Base-by-base conservation (phyloP, 1,140 invertebrate genomes). In the Amphibalanus amphitrite region DNA sequence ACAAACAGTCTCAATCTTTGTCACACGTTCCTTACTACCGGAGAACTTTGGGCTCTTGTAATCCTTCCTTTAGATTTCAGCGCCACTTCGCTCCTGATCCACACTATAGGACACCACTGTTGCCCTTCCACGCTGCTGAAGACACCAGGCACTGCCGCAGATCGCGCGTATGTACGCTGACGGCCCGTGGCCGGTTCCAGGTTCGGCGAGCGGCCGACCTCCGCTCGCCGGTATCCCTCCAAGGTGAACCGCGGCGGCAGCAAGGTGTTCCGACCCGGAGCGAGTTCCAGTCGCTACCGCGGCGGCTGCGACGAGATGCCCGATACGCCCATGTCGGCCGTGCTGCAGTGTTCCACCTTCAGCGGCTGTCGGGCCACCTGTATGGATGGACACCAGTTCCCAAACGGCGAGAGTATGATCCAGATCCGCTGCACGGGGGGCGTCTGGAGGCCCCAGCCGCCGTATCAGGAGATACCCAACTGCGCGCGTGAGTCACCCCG, bases 351-450 rank as follows among this genome's bases (percentile, higher is more conserved):
- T 69, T 73, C 73, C 28, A 47, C 71, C 28, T 77, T 38, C 77
- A 86, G 85, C 26, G 77, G 79, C n/a, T 89, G 89, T 76, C 86
- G 83, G 0, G 81, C 89, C 30, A 82, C 80, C 0, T 90, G 88
- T 73, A 71, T 82, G 59, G 77, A 82, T 28, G 85, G 85, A 17
- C 84, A 88, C 79, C 79, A 85, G 73, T 90, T 89, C 77, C 83
- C 85, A 0, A 87, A 88, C 75, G 87, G 87, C 0, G 84, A 85
- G 0, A 78, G 82, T 0, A 80, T 86, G 0, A 81, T 86, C 0
- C 86, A 85, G 73, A 77, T 89, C 74, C 77, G 81, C 3, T 90
- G 88, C 75, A 82, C 82, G 68, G 79, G 86, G 71, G 88, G 88
- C 0, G 79, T 82, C 67, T 90, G 88, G 88, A 75, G 81, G 65